Conservation (phyloP, 1,140 invertebrate genomes). For the Philaenus spumarius region DNA sequence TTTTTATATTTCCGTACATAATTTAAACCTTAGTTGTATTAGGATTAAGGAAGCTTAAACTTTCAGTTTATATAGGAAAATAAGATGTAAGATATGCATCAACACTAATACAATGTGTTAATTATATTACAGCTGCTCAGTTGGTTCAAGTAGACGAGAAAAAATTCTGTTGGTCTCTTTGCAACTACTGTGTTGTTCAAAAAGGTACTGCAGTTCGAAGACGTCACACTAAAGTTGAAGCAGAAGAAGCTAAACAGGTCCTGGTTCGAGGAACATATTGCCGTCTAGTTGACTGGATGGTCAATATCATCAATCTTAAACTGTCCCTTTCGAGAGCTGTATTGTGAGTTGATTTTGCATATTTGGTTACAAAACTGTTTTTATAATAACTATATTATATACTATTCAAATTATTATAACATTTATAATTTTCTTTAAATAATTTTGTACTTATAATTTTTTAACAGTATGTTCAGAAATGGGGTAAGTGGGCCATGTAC, state of each 20-base stretch:
- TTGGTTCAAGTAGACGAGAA: constrained; percentile 68
- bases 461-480: too few species aligned
- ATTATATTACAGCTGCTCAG: constrained; percentile 53
- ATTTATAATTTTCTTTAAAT: constrained; percentile 8
- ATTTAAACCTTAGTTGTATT: too few species aligned
- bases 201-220: constrained; percentile 69
- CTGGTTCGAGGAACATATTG: constrained; percentile 70
- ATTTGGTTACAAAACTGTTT: background rate
- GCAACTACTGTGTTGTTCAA: constrained; percentile 78
- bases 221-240: constrained; percentile 67
- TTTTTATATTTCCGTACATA: background rate
- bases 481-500: too few species aligned
- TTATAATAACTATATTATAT: background rate
- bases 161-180: constrained; percentile 76
- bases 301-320: constrained; percentile 77
- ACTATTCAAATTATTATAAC: background rate
- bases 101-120: constrained; percentile 6
- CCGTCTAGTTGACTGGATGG: constrained; percentile 81
- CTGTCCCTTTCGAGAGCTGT: constrained; percentile 68
- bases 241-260: constrained; percentile 66
- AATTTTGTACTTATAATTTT: background rate
- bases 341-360: constrained; percentile 57
- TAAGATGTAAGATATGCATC: too few species aligned
- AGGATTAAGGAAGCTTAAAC: too few species aligned
- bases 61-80: too few species aligned